A percentile compares a stretch with the other conserved stretches of the same genome.
Conservation (phyloP, 1,140 invertebrate species). For the Drosophila seguyi region DNA sequence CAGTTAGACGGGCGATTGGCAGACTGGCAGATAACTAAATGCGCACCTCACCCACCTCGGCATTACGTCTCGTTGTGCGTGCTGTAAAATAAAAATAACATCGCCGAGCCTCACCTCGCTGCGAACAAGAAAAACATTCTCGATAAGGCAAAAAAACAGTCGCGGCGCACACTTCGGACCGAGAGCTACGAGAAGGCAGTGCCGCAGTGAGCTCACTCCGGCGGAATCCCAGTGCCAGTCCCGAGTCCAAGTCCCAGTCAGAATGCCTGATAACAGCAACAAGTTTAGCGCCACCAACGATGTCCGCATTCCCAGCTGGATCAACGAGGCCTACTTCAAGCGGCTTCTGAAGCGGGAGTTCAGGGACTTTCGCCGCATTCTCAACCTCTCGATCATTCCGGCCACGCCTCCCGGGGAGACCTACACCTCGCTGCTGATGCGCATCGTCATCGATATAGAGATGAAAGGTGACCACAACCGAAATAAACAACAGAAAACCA, state of each 20-base stretch:
- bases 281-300: conserved; percentile 66
- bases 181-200: conserved; percentile 28
- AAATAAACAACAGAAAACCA: not conserved
- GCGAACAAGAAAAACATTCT: conserved; percentile 59
- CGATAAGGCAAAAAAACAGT: conserved; percentile 48
- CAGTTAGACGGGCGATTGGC: conserved; percentile 48
- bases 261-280: conserved; percentile 80
- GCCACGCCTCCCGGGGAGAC: conserved; percentile 77
- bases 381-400: conserved; percentile 74
- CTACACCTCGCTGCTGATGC: conserved; percentile 78
- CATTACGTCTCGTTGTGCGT: conserved; percentile 17
- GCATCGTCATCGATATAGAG: conserved; percentile 81
- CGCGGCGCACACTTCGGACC: conserved; percentile 35
- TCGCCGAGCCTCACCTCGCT: conserved; percentile 8
- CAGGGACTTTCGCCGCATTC: conserved; percentile 71
- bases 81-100: conserved; percentile 59
- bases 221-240: conserved; percentile 17
- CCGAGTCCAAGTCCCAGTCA: conserved; percentile 11
- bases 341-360: conserved; percentile 69
- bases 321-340: conserved; percentile 74
- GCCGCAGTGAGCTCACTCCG: conserved; percentile 38
- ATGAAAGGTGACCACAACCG: conserved; percentile 63
- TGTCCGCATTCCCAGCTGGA: conserved; percentile 73
- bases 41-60: conserved; percentile 37
- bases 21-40: conserved; percentile 41